Conservation (phyloP, 2,888 invertebrate genomes). For the Parasteatoda lunata region DNA sequence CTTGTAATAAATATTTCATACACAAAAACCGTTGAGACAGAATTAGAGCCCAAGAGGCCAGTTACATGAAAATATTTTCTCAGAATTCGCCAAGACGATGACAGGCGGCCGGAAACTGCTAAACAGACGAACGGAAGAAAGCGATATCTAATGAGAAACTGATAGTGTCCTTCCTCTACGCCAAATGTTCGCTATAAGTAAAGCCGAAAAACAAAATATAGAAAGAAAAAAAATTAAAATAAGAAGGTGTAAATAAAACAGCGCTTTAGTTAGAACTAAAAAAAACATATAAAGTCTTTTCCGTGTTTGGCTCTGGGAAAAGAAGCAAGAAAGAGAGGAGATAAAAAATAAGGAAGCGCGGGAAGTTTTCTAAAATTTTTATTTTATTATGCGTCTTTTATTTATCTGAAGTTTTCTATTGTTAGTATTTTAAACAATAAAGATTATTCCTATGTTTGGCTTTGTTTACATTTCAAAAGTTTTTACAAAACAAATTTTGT, state of each 20-base stretch:
- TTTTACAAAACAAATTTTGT: no score
- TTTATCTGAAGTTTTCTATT: no score
- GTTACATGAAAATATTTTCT: background rate
- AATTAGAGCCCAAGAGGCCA: no score
- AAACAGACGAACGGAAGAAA: slow-evolving; percentile 24
- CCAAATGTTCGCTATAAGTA: background rate
- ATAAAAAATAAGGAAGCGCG: background rate
- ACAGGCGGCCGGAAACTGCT: slow-evolving; percentile 19
- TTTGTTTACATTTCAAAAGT: no score
- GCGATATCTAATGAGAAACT: slow-evolving; percentile 42
- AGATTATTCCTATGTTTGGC: no score
- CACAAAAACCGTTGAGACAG: no score
- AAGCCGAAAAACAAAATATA: background rate
- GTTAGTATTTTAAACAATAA: no score
- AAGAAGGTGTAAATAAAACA: background rate
- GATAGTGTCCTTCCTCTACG: slow-evolving; percentile 37
- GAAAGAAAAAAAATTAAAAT: slow-evolving; percentile 19
- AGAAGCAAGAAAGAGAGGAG: background rate
- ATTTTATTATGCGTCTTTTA: background rate
- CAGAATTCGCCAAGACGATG: slow-evolving; percentile 23
- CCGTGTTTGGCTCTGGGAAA: background rate
- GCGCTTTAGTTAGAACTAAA: background rate
- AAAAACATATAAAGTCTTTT: slow-evolving; percentile 6
- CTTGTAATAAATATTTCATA: no score
- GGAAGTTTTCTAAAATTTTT: background rate